Evolutionary conservation across 1,140 invertebrate species (phyloP).

Genomic region (Mya arenaria): DNA sequence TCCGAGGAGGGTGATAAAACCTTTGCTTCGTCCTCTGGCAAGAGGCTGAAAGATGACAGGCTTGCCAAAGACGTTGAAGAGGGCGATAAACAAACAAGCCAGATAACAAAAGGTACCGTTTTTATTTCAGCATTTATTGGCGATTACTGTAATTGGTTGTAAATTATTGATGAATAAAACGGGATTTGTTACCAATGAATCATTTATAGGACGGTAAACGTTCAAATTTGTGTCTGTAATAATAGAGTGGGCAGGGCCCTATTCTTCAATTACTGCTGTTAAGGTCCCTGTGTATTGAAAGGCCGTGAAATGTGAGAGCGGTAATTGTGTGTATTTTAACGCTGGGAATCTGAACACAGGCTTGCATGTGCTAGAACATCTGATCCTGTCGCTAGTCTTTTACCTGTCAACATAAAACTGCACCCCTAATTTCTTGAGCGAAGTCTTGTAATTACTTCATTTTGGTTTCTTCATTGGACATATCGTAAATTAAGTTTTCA

Average conservation of each 20-base stretch:
- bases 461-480: background rate
- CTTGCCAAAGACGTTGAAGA: slow-evolving; percentile 19
- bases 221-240: slow-evolving; percentile 31
- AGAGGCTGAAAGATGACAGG: slow-evolving; percentile 45
- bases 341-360: slow-evolving; percentile 34
- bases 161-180: slow-evolving; percentile 52
- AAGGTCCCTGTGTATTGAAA: slow-evolving; percentile 39
- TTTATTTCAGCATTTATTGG: slow-evolving; percentile 46
- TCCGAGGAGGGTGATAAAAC: slow-evolving; percentile 16
- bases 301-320: slow-evolving; percentile 21
- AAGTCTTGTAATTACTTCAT: background rate
- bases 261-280: slow-evolving; percentile 32
- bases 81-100: slow-evolving; percentile 31
- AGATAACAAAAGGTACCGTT: slow-evolving; percentile 52
- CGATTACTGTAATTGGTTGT: slow-evolving; percentile 54
- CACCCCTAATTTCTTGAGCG: background rate
- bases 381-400: background rate
- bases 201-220: slow-evolving; percentile 38
- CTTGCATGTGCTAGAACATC: background rate
- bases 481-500: background rate
- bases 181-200: slow-evolving; percentile 37
- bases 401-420: background rate
- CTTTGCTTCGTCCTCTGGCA: slow-evolving; percentile 47
- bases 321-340: slow-evolving; percentile 18
- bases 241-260: slow-evolving; percentile 15